Evolutionary conservation across 2,888 invertebrate species (phyloP), one percentile per base, ranked within the genome.

Genomic region (Atrina japonica): DNA sequence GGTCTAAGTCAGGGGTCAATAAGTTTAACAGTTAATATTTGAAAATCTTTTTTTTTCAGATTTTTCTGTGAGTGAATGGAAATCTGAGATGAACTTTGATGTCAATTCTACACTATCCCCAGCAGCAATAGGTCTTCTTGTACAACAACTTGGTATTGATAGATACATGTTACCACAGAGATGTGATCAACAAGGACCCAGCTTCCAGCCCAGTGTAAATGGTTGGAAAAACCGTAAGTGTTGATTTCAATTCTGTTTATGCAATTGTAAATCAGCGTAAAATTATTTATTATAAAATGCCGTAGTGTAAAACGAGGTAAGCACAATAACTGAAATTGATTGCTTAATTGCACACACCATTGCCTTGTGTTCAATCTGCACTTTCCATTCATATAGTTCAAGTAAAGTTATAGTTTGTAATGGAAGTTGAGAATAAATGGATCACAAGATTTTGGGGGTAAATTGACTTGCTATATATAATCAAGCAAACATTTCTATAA

Each of bases 211-310:
- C 11, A 56, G 75, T 14, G 40, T 66, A 9, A 69, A 64, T 27
- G 80, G 80, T 30, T 82, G 82, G 82, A 79, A 76, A 35, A 81
- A 79, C 41, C 30, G 82, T 82, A 68, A 60, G 71, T 52, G 9
- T 25, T 49, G 49, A 49, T 53, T 49, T 21, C 25, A 25, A 18
- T 18, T 25, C 23, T 18, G 9, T n/a, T 9, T 49, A 6, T 7
- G 14, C 6, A 53, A 53, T 27, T 7, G 21, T 7, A n/a, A n/a
- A n/a, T n/a, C n/a, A n/a, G n/a, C n/a, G n/a, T n/a, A n/a, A n/a
- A n/a, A n/a, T n/a, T n/a, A n/a, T n/a, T n/a, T n/a, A n/a, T n/a
- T n/a, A n/a, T n/a, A n/a, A n/a, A n/a, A n/a, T n/a, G n/a, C n/a
- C n/a, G n/a, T n/a, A n/a, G n/a, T n/a, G n/a, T n/a, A n/a, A n/a